Evolutionary conservation across 2,113 vertebrate genomes (phyloP), one percentile per base, ranked within the genome.

Genomic region (Polypterus senegalus): DNA sequence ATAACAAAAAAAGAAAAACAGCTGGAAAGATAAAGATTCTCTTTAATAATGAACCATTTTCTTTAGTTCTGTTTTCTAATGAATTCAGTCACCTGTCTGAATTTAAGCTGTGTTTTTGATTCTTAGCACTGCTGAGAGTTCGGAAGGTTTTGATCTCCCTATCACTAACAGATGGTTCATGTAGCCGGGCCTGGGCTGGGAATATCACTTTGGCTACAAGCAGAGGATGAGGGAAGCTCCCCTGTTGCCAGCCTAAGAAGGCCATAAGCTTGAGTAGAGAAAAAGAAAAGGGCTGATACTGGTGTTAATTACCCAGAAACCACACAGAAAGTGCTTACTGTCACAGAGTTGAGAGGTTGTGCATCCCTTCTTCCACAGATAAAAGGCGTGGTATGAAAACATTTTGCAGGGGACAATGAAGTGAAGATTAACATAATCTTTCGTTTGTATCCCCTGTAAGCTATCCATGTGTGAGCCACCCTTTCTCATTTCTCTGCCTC

Each of bases 241-340:
- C 91, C 93, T 84, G 92, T 92, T 91, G 89, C 90, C 78, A 85
- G 82, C 85, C 89, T 95, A 92, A 95, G 94, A 97, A 95, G 91
- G 88, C 88, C 91, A 91, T 91, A 96, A 98, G 93, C 94, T 93
- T 87, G 93, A 97, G 90, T 88, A 92, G 91, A 88, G 88, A 90
- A 91, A 91, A 87, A 97, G 91, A 97, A 98, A 97, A 89, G 90
- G 83, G 81, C 90, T 87, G 88, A 90, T 88, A 90, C 89, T 92
- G 92, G 91, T 92, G 93, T 96, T 98, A 98, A 98, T 98, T 98
- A 98, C 92, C 88, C 91, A 96, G 92, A 96, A 97, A 92, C 93
- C 94, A 96, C 96, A 97, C 94, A 97, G 96, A 98, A 97, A 98
- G 94, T 93, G 90, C 89, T 92, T 81, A 70, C 92, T 94, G 94